Base-by-base conservation (phyloP, 2,113 vertebrate genomes). In the Ciconia maguari region DNA sequence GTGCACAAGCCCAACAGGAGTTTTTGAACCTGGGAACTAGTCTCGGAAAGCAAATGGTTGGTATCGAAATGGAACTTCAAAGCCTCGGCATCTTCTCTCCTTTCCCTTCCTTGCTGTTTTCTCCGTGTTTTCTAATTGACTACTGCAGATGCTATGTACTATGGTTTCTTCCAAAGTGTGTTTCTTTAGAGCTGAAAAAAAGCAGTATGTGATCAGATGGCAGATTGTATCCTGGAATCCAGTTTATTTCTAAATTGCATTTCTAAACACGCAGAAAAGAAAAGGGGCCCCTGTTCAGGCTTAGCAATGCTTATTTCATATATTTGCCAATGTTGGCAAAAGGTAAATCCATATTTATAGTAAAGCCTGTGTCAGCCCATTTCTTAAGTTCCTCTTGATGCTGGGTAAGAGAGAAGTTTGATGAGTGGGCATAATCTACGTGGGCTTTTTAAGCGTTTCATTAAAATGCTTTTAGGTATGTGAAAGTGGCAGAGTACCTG, bases 321-420 rank as follows among this genome's bases (percentile, higher is more conserved):
- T 51, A 51, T 94, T 81, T 85, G 78, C 91, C 66, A 7, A 1
- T 49, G 90, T 9, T 95, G 87, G 96, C 94, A 79, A 87, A 91
- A 94, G 87, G 49, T 79, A 91, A 91, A 72, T 69, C 78, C 25
- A 0, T 95, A 95, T 95, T 95, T 94, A 94, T 91, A 96, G 96
- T 18, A 96, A 72, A 95, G 85, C 92, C 69, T 93, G 90, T 49
- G 94, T 96, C 92, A 97, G 96, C 92, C 93, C 66, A 34, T 91
- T 84, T 66, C 91, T 96, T 11, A 68, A 71, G 74, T 93, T 93
- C 62, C 41, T 42, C 41, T 16, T 18, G 11, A 20, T 91, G 61
- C 29, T 74, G 38, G 5, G n/a, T 44, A 55, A 36, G 44, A 44
- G 55, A 52, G 51, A 16, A 22, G 74, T 46, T 48, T 55, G 60